phyloP scores from a whole-genome alignment of 2,797 vertebrate species.

The Oreochromis grahami region DNA sequence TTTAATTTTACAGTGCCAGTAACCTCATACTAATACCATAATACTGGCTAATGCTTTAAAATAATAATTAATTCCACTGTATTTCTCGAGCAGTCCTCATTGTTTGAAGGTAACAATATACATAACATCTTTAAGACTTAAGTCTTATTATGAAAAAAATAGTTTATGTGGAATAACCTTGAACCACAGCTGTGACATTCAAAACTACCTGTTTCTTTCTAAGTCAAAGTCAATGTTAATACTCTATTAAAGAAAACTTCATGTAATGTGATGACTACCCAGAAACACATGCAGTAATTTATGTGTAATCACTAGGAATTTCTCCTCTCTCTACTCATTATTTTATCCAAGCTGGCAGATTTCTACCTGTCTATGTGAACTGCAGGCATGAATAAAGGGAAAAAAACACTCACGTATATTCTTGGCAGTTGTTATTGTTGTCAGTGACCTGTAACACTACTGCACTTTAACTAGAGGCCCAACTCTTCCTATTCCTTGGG shows the following conservation, averaged over 20 bases:
- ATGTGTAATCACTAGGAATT: background rate
- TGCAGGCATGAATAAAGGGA: background rate
- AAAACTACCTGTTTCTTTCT: background rate
- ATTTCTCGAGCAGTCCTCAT: background rate
- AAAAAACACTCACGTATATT: background rate
- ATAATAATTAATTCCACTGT: background rate
- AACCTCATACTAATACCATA: background rate
- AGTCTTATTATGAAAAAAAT: background rate
- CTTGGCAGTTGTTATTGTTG: background rate
- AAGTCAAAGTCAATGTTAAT: background rate
- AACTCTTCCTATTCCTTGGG: background rate
- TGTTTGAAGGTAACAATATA: background rate
- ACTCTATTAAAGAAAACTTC: background rate
- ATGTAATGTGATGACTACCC: background rate
- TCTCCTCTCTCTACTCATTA: background rate
- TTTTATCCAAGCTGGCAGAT: background rate
- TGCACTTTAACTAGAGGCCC: background rate
- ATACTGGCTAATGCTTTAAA: background rate
- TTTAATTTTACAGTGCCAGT: background rate
- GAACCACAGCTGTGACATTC: accelerated
- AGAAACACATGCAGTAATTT: background rate
- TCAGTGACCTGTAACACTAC: background rate
- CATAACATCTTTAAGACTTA: background rate
- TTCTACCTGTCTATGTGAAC: background rate
- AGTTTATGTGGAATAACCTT: background rate